Evolutionary conservation across 2,797 vertebrate species (phyloP).

Genomic region (Anabas testudineus): DNA sequence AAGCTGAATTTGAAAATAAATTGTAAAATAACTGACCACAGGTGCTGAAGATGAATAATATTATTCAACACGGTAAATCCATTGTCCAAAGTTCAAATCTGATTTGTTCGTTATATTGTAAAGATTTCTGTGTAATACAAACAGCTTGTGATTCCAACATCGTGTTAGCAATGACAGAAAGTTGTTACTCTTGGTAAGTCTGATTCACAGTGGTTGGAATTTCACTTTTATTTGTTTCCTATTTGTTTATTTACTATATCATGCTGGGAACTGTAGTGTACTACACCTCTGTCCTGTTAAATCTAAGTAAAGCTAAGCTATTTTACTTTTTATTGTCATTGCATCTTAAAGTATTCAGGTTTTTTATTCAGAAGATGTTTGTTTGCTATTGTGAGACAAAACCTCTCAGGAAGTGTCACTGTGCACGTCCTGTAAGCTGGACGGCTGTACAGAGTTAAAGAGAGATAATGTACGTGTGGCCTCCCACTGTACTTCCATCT

Average conservation of each 20-base stretch:
- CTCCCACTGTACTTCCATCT: slow-evolving; percentile 64
- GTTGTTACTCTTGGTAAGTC: background rate
- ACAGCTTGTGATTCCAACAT: slow-evolving; percentile 25
- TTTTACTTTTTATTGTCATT: slow-evolving; percentile 52
- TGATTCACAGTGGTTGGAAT: slow-evolving; percentile 11
- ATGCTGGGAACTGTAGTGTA: slow-evolving; percentile 35
- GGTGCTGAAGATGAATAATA: slow-evolving; percentile 35
- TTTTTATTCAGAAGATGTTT: slow-evolving; percentile 43
- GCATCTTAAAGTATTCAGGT: slow-evolving; percentile 71
- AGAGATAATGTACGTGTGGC: slow-evolving; percentile 17
- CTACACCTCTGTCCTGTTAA: slow-evolving; percentile 41
- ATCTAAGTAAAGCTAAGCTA: slow-evolving; percentile 65
- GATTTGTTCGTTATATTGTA: slow-evolving; percentile 28
- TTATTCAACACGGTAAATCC: slow-evolving; percentile 27
- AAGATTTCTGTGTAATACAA: slow-evolving; percentile 56
- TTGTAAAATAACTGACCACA: slow-evolving; percentile 30
- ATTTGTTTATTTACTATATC: slow-evolving; percentile 25
- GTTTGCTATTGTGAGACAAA: slow-evolving; percentile 64
- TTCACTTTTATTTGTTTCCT: no score
- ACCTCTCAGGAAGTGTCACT: slow-evolving; percentile 58
- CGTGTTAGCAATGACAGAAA: slow-evolving; percentile 15
- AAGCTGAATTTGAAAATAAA: slow-evolving; percentile 30
- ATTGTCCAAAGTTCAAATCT: slow-evolving; percentile 33
- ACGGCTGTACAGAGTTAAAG: slow-evolving; percentile 35
- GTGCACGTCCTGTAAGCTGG: slow-evolving; percentile 53